These are phyloP conservation scores for Merops nubicus DNA, from an alignment of 2,113 vertebrate species.

Conservation along the genomic window DNA sequence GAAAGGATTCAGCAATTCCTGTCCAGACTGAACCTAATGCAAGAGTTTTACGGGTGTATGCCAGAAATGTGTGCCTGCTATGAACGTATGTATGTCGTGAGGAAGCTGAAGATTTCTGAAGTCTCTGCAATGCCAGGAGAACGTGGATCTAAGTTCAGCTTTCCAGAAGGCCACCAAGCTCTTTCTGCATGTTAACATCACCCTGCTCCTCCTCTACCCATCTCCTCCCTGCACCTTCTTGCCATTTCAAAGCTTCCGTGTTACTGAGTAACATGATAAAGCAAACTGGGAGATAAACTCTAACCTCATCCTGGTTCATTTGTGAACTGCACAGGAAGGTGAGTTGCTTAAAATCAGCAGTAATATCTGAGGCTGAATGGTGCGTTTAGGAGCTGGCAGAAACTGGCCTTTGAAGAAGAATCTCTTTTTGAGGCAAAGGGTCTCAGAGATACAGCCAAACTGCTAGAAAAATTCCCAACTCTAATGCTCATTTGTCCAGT, in stretches of 20 bases:
- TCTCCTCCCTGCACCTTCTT: background rate
- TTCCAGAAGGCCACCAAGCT: background rate
- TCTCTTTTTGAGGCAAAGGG: slow-evolving; percentile 2
- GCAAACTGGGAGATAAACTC: background rate
- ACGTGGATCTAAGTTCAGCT: background rate
- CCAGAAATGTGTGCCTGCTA: rapidly evolving
- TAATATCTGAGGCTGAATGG: background rate
- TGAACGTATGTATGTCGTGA: rapidly evolving
- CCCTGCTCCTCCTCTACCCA: background rate
- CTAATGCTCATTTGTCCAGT: slow-evolving; percentile 27
- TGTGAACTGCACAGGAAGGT: background rate
- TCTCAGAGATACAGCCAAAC: slow-evolving; percentile 22
- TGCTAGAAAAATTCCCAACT: slow-evolving; percentile 40
- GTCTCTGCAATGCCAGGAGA: background rate
- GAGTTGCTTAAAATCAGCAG: background rate
- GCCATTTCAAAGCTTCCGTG: background rate
- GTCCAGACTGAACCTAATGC: background rate
- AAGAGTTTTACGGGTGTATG: background rate
- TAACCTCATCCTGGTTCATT: background rate
- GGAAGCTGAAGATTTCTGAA: background rate
- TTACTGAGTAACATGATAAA: background rate
- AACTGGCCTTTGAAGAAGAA: background rate
- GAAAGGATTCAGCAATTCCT: background rate
- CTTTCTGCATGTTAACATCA: background rate
- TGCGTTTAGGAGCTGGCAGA: background rate